These are phyloP conservation scores for Sakesphorus luctuosus DNA, from an alignment of 2,113 vertebrate species.

Conservation along the genomic window DNA sequence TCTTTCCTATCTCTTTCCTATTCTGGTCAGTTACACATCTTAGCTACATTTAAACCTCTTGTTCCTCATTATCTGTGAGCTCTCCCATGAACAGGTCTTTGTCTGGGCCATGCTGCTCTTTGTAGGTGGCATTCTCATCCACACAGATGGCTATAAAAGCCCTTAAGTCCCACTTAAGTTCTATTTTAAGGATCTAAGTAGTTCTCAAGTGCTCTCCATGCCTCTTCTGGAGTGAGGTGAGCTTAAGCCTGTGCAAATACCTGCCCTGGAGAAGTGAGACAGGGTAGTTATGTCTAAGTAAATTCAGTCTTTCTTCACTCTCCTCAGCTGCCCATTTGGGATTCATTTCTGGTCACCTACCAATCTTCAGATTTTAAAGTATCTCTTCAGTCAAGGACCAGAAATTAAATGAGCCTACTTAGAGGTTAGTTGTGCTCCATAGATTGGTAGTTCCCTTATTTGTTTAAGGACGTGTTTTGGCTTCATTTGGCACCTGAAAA, in stretches of 20 bases:
- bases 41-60: not conserved
- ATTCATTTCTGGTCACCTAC: not conserved
- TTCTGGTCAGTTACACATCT: not conserved
- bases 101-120: not conserved
- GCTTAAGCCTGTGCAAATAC: not conserved
- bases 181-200: constrained; percentile 23
- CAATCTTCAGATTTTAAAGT: not conserved
- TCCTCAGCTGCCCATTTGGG: not conserved
- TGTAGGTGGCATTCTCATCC: constrained; percentile 4
- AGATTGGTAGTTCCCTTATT: not conserved
- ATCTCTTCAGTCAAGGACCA: not conserved
- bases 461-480: not conserved
- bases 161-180: constrained; percentile 26
- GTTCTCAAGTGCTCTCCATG: not conserved
- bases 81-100: constrained; percentile 22
- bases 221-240: not conserved
- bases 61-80: not conserved
- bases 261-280: not conserved
- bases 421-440: not conserved
- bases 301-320: not conserved
- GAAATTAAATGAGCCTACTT: not conserved
- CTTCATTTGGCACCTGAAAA: not conserved
- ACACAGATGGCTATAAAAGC: not conserved
- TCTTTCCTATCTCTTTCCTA: not conserved
- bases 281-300: not conserved